phyloP scores from a whole-genome alignment of 2,113 vertebrate genomes.

The Pteropus alecto region DNA sequence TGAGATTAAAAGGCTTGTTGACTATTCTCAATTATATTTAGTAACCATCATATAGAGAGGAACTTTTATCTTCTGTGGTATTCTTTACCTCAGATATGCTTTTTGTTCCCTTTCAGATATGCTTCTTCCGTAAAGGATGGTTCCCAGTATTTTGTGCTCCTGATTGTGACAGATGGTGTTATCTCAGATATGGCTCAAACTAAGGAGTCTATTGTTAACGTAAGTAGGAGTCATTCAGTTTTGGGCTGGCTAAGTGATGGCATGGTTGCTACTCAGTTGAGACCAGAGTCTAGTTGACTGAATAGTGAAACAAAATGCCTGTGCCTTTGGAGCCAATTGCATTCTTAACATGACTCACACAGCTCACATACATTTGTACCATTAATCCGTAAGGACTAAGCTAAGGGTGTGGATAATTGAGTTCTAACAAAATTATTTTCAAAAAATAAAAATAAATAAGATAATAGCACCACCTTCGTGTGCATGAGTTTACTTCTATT shows the following conservation, averaged over 20 bases:
- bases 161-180: constrained; percentile 96
- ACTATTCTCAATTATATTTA: neutral
- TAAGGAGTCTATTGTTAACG: constrained; percentile 96
- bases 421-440: neutral
- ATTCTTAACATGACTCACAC: neutral
- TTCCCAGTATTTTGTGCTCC: constrained; percentile 97
- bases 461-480: neutral
- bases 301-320: neutral
- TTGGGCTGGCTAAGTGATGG: neutral
- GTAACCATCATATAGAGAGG: neutral
- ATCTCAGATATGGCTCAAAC: constrained; percentile 98
- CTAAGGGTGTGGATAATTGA: neutral
- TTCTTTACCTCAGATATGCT: neutral
- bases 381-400: neutral
- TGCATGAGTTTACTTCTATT: neutral
- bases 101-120: constrained; percentile 84
- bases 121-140: constrained; percentile 94
- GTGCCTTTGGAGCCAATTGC: neutral
- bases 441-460: neutral
- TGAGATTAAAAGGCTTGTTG: neutral
- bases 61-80: neutral
- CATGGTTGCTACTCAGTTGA: neutral
- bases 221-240: constrained; percentile 79
- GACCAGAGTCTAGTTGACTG: neutral
- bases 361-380: neutral